phyloP scores from a whole-genome alignment of 2,113 vertebrate genomes.

The rabbit (Oryctolagus cuniculus) region mOryCun1.1 NC_091435.1:102986501-102987000 shows the following conservation, averaged over 20 bases:
- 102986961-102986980: slow-evolving; percentile 37
- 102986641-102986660: not conserved
- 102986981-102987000: not conserved
- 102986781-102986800: slow-evolving; percentile 9
- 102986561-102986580: not conserved
- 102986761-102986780: slow-evolving; percentile 33
- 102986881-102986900: not conserved
- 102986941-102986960: slow-evolving; percentile 26
- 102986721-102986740: not conserved
- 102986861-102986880: not conserved
- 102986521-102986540: not conserved
- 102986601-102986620: not conserved
- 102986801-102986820: not conserved
- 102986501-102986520: slow-evolving; percentile 11
- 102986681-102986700: not conserved
- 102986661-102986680: slow-evolving; percentile 17
- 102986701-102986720: not conserved
- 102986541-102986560: no score
- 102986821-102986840: not conserved
- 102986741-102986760: not conserved
- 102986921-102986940: not conserved
- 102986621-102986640: slow-evolving; percentile 13
- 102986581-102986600: not conserved
- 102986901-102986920: slow-evolving; percentile 28
- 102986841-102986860: not conserved